A percentile compares a stretch with the other conserved stretches of the same genome.
phyloP scores from a whole-genome alignment of 2,888 invertebrate species.

The Hetaerina titia region DNA sequence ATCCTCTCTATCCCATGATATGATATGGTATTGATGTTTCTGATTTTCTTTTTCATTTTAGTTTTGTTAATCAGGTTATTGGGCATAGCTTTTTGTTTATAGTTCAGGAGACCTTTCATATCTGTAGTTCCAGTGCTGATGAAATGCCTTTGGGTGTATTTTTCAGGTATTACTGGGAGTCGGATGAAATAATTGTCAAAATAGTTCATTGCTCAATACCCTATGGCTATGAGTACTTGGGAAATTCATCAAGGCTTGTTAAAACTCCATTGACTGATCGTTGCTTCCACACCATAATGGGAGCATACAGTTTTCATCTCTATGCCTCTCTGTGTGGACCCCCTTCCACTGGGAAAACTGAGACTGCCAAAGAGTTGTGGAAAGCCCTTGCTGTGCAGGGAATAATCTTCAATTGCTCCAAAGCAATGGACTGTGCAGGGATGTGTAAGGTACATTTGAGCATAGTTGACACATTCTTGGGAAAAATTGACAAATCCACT shows the following conservation, averaged over 20 bases:
- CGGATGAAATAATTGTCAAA: conserved; percentile 83
- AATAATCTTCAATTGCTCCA: conserved; percentile 93
- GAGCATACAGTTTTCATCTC: conserved; percentile 89
- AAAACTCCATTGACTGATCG: conserved; percentile 88
- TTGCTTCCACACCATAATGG: conserved; percentile 90
- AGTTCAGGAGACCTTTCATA: no score
- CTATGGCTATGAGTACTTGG: conserved; percentile 92
- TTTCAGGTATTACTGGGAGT: conserved; percentile 82
- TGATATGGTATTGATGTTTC: no score
- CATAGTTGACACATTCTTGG: not conserved
- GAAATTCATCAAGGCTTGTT: conserved; percentile 87
- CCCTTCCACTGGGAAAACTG: conserved; percentile 93
- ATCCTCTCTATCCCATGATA: no score
- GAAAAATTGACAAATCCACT: no score
- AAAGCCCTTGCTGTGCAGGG: conserved; percentile 95
- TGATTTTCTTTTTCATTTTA: no score
- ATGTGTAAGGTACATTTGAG: conserved; percentile 84
- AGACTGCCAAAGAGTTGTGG: conserved; percentile 94
- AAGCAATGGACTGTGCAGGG: conserved; percentile 90
- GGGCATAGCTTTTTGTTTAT: no score
- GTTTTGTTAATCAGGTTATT: no score
- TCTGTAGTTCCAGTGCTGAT: no score
- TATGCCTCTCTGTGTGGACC: conserved; percentile 93
- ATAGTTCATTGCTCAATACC: conserved; percentile 89
- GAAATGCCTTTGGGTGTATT: not conserved